Evolutionary conservation across 1,140 invertebrate species (phyloP).

Genomic region (Armadillidium nasatum): DNA sequence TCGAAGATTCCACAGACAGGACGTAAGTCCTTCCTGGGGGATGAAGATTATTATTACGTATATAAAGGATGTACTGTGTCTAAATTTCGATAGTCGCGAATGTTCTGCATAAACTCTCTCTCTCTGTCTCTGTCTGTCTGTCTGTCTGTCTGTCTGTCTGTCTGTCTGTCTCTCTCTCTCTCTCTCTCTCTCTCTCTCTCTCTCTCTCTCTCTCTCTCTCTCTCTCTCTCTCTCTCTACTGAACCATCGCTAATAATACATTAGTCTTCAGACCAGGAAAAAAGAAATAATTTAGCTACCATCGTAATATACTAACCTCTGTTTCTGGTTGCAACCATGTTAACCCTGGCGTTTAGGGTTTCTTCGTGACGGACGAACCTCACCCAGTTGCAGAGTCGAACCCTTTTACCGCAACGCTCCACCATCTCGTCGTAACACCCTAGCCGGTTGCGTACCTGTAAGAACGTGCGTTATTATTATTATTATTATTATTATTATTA

Average conservation of each 20-base stretch:
- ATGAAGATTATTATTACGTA: too few species aligned
- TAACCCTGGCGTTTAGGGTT: slow-evolving; percentile 33
- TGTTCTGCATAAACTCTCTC: too few species aligned
- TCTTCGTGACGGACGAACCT: slow-evolving; percentile 25
- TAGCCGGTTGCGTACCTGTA: slow-evolving; percentile 28
- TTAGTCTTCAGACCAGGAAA: too few species aligned
- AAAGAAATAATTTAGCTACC: background rate
- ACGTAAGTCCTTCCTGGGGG: too few species aligned
- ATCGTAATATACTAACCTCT: slow-evolving; percentile 36
- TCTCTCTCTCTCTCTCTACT: background rate
- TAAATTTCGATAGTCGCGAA: too few species aligned
- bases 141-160: background rate
- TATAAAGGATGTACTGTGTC: too few species aligned
- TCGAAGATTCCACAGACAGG: too few species aligned
- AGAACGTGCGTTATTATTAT: too few species aligned
- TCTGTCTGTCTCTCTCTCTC: background rate
- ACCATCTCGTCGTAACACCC: slow-evolving; percentile 37
- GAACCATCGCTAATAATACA: background rate
- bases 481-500: too few species aligned
- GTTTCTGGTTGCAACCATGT: slow-evolving; percentile 39
- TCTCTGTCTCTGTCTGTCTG: too few species aligned
- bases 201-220: slow-evolving; percentile 2
- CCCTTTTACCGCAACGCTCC: slow-evolving; percentile 21
- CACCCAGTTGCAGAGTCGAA: slow-evolving; percentile 37
- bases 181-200: slow-evolving; percentile 2